phyloP scores from a whole-genome alignment of 2,113 vertebrate genomes.

The Megaleporinus macrocephalus region DNA sequence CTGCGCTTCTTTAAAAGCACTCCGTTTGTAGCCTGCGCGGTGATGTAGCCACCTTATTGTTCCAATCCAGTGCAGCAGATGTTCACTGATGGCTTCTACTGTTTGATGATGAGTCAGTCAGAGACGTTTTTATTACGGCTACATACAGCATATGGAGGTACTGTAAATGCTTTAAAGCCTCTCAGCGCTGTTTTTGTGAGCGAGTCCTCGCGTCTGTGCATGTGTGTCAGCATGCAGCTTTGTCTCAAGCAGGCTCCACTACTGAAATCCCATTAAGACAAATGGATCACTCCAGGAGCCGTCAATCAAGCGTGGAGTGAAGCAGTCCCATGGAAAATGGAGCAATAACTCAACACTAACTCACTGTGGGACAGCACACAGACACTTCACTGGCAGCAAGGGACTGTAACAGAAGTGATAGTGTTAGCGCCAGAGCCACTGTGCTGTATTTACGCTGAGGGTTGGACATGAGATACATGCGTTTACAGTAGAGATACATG shows the following conservation, averaged over 20 bases:
- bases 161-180: conserved; percentile 14
- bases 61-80: neutral
- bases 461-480: too few species aligned
- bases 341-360: conserved; percentile 44
- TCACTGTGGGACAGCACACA: conserved; percentile 19
- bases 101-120: neutral
- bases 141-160: neutral
- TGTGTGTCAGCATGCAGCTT: conserved; percentile 40
- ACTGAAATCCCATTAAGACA: conserved; percentile 55
- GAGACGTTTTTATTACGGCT: neutral
- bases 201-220: conserved; percentile 3
- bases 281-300: conserved; percentile 49
- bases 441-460: neutral
- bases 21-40: neutral
- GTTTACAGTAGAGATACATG: too few species aligned
- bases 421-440: neutral
- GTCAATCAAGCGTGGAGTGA: conserved; percentile 53
- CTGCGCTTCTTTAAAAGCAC: neutral
- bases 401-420: conserved; percentile 14
- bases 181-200: neutral
- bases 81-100: neutral
- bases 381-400: conserved; percentile 8
- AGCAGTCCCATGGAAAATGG: conserved; percentile 47
- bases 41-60: neutral
- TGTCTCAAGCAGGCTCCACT: conserved; percentile 30